Base-by-base conservation (phyloP, 2,113 vertebrate species). In the Regulus satrapa region DNA sequence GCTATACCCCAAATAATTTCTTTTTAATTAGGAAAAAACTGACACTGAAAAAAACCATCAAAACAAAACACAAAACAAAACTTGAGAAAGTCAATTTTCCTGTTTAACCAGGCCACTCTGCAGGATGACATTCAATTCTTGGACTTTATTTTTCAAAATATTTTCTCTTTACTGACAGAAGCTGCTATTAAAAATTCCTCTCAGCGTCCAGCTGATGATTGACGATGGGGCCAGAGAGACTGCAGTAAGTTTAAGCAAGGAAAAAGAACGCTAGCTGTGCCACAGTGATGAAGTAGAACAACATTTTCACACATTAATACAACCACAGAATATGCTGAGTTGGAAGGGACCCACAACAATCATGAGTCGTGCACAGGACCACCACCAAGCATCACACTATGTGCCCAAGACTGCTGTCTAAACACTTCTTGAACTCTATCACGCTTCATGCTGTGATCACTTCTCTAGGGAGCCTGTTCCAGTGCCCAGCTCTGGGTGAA, bases 141-240 rank as follows among this genome's bases (percentile, higher is more conserved):
- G 79, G 26, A 64, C 63, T 68, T 9, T 41, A 82, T 94, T 97
- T 95, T 95, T 96, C 88, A 97, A 95, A 94, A 75, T 91, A 83
- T 91, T 97, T 96, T 95, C 94, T 92, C 49, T 88, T 87, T 73
- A 82, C 85, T 91, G 88, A 90, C n/a, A 94, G 78, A 93, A 90
- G 85, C 82, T 93, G 61, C 69, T 92, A 80, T 88, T 85, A 97
- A 95, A 92, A 92, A 88, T 25, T 63, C 32, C 28, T 77, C 78
- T 86, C 66, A 58, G 95, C 38, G 36, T 89, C 71, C 72, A 94
- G 84, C 66, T 93, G 81, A 63, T 95, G 90, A 96, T 73, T 95
- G 92, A 93, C 74, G 8, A 78, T 48, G 55, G 51, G 86, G 59
- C 95, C 87, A 72, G 91, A 73, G 84, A 95, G 89, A 96, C 74